Conservation (phyloP, 2,113 vertebrate genomes). For the Perca flavescens region DNA sequence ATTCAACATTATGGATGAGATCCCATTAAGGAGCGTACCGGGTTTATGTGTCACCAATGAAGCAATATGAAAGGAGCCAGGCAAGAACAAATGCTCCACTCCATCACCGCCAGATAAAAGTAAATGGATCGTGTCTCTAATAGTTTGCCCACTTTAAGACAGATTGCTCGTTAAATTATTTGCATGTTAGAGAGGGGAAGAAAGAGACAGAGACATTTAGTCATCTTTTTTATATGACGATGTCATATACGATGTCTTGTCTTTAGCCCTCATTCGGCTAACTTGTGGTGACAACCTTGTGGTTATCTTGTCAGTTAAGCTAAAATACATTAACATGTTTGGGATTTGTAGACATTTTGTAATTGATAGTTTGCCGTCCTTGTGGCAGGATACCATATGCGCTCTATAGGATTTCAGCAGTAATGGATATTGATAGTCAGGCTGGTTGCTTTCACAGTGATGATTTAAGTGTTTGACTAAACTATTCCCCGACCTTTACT, state of each 20-base stretch:
- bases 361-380: slow-evolving; percentile 44
- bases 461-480: slow-evolving; percentile 31
- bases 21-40: slow-evolving; percentile 68
- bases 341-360: slow-evolving; percentile 39
- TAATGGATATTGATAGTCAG: slow-evolving; percentile 34
- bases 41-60: slow-evolving; percentile 78
- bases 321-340: slow-evolving; percentile 55
- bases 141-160: slow-evolving; percentile 66
- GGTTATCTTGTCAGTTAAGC: slow-evolving; percentile 56
- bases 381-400: slow-evolving; percentile 11
- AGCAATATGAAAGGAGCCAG: slow-evolving; percentile 72
- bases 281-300: slow-evolving; percentile 41
- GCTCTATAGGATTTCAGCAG: slow-evolving; percentile 17
- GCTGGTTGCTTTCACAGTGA: slow-evolving; percentile 14
- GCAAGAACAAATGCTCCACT: slow-evolving; percentile 74
- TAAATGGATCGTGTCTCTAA: slow-evolving; percentile 78
- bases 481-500: background rate
- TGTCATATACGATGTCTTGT: background rate
- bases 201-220: slow-evolving; percentile 6
- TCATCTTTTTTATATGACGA: background rate
- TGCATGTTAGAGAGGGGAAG: slow-evolving; percentile 59
- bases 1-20: slow-evolving; percentile 75
- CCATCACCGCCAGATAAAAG: slow-evolving; percentile 79
- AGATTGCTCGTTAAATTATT: slow-evolving; percentile 71
- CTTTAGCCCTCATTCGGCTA: slow-evolving; percentile 24